These are phyloP conservation scores for Lasaia peninsularis DNA, from an alignment of 1,140 invertebrate species.

Conservation along the genomic window DNA sequence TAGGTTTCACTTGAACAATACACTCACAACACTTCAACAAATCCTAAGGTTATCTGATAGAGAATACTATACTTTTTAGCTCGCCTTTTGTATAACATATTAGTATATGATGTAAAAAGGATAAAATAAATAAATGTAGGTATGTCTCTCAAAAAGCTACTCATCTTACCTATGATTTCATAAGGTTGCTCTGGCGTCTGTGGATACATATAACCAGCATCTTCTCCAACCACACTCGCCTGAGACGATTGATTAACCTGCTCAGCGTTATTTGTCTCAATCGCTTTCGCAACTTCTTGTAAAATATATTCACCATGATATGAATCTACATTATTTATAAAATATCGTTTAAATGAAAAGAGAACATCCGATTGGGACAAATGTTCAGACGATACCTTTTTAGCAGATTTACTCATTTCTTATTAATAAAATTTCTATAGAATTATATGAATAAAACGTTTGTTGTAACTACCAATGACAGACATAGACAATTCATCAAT, in stretches of 20 bases:
- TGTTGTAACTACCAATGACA: too few relatives aligned
- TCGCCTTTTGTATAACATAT: too few relatives aligned
- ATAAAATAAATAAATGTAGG: too few relatives aligned
- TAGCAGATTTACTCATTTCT: conserved; percentile 31
- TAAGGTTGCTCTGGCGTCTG: conserved; percentile 41
- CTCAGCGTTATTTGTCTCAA: conserved; percentile 39
- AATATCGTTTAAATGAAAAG: conserved; percentile 58
- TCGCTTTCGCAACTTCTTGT: conserved; percentile 47
- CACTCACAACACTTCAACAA: too few relatives aligned
- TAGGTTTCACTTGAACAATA: too few relatives aligned
- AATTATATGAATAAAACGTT: too few relatives aligned
- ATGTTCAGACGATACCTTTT: conserved; percentile 44
- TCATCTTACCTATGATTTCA: conserved; percentile 55
- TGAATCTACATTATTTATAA: conserved; percentile 63
- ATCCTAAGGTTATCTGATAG: too few relatives aligned
- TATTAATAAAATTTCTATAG: too few relatives aligned
- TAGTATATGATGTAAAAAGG: too few relatives aligned
- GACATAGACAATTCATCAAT: too few relatives aligned
- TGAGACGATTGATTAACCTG: conserved; percentile 35
- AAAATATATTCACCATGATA: conserved; percentile 57
- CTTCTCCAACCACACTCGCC: conserved; percentile 39
- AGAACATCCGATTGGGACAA: conserved; percentile 23
- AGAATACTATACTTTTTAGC: too few relatives aligned
- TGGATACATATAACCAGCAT: conserved; percentile 29
- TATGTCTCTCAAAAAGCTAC: neutral